phyloP scores from a whole-genome alignment of 2,113 vertebrate genomes.

The Melanerpes formicivorus region DNA sequence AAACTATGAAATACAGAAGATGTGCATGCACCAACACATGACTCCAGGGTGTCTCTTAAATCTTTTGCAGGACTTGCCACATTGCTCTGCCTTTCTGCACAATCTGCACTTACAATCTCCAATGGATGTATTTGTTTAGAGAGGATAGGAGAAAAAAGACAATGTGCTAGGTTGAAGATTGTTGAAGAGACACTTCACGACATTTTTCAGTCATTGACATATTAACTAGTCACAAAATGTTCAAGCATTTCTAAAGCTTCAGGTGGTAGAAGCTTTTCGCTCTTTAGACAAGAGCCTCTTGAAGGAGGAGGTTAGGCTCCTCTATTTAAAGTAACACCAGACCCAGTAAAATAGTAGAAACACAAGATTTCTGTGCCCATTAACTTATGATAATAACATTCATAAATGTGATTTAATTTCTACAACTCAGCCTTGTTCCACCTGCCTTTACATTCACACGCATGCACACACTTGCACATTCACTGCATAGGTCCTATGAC shows the following conservation, averaged over 20 bases:
- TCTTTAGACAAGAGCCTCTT: neutral
- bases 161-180: neutral
- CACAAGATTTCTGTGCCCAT: neutral
- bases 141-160: neutral
- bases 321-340: neutral
- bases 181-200: neutral
- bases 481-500: neutral
- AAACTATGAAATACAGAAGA: fast-evolving
- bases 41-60: neutral
- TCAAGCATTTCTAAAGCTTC: neutral
- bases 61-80: neutral
- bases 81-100: neutral
- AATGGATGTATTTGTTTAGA: neutral
- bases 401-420: neutral
- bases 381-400: neutral
- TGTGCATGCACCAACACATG: neutral
- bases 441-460: neutral
- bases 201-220: neutral
- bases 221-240: neutral
- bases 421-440: neutral
- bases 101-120: neutral
- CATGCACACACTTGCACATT: neutral
- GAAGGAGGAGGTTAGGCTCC: neutral
- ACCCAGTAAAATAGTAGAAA: neutral
- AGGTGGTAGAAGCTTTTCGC: neutral